These are phyloP conservation scores for Melanotaenia parkinsoni DNA, from an alignment of 2,797 vertebrate species.

Conservation along the genomic window DNA sequence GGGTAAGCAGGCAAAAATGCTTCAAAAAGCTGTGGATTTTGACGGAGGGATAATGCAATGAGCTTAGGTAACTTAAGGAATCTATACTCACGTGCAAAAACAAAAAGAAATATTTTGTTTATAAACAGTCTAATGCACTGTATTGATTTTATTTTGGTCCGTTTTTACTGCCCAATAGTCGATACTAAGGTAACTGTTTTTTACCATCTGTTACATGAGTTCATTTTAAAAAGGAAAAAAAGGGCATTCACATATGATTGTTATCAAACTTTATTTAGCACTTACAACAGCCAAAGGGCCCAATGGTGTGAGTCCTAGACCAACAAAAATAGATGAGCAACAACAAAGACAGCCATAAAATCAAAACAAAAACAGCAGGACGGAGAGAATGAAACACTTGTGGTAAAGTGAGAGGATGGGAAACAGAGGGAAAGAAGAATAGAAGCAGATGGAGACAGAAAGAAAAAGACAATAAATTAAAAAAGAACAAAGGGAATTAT, in stretches of 20 bases:
- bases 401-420: constrained; percentile 52
- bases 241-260: constrained; percentile 16
- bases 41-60: neutral
- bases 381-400: constrained; percentile 57
- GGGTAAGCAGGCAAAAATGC: neutral
- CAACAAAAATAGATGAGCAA: constrained; percentile 35
- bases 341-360: constrained; percentile 43
- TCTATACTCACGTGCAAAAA: neutral
- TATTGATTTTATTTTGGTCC: neutral
- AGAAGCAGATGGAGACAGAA: constrained; percentile 43
- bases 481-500: constrained; percentile 7
- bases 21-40: neutral
- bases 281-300: constrained; percentile 36
- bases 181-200: constrained; percentile 36
- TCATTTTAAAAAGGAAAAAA: constrained; percentile 19
- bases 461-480: constrained; percentile 9
- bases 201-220: constrained; percentile 56
- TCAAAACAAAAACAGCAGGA: constrained; percentile 55
- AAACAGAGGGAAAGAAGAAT: constrained; percentile 4
- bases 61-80: neutral
- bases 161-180: constrained; percentile 18
- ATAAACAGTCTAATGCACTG: neutral
- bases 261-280: constrained; percentile 56
- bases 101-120: neutral
- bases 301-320: constrained; percentile 54